phyloP scores from a whole-genome alignment of 1,140 invertebrate species.

The Cyclargus thomasi region DNA sequence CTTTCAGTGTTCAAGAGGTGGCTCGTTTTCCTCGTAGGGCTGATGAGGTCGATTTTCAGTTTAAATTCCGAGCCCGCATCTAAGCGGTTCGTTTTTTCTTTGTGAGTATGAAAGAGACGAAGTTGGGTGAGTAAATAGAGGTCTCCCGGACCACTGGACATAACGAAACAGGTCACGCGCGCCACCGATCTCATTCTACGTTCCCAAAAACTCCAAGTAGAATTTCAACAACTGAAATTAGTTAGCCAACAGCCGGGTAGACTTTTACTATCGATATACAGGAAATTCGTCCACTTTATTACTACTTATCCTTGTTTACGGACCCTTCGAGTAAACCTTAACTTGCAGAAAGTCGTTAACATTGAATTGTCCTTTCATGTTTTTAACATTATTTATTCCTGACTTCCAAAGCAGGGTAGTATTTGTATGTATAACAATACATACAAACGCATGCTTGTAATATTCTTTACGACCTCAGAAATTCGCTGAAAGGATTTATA shows the following conservation, averaged over 20 bases:
- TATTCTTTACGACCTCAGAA: no score
- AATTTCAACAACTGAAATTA: conserved; percentile 52
- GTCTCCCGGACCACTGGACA: conserved; percentile 34
- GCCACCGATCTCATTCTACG: conserved; percentile 53
- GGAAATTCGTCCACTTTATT: background rate
- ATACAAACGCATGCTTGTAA: no score
- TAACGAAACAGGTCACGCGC: conserved; percentile 53
- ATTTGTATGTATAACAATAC: no score
- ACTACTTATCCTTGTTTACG: background rate
- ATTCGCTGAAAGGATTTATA: no score
- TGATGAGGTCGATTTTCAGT: conserved; percentile 38
- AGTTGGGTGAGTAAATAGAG: conserved; percentile 41
- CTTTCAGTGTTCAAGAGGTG: conserved; percentile 33
- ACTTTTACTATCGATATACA: conserved; percentile 17
- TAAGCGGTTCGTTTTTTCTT: conserved; percentile 27
- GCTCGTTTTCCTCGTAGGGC: conserved; percentile 35
- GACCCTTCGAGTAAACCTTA: background rate
- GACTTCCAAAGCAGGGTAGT: no score
- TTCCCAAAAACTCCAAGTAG: conserved; percentile 53
- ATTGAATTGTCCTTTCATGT: background rate
- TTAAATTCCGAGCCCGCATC: conserved; percentile 34
- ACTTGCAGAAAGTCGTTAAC: background rate
- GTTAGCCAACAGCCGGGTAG: conserved; percentile 35
- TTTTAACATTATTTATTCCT: no score
- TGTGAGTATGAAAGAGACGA: conserved; percentile 32